Percentiles rank a stretch among this genome's conserved stretches.
Evolutionary conservation across 2,113 vertebrate species (phyloP).

Genomic region (Sphyrna mokarran): DNA sequence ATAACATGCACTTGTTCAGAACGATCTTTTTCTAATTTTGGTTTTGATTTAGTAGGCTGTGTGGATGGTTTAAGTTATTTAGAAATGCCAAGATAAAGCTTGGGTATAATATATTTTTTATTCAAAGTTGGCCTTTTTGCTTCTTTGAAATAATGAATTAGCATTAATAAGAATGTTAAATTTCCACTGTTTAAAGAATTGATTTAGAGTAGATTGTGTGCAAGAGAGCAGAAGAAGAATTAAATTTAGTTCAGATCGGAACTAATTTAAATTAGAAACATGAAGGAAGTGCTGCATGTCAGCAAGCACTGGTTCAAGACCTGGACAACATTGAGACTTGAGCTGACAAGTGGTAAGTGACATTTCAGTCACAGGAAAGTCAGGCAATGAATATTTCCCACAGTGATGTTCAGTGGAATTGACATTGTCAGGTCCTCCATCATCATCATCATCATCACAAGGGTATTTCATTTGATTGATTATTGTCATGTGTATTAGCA

Average conservation of each 20-base stretch:
- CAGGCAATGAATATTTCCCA: neutral
- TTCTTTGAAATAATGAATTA: neutral
- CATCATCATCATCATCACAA: neutral
- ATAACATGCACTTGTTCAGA: neutral
- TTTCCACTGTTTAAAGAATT: neutral
- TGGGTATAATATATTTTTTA: neutral
- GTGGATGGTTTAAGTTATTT: neutral
- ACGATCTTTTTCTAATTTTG: neutral
- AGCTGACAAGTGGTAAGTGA: neutral
- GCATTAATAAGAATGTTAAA: neutral
- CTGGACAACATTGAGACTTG: neutral
- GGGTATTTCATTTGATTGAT: too few species aligned
- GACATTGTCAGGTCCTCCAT: neutral
- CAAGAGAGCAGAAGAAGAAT: neutral
- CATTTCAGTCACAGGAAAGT: neutral
- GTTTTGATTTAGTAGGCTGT: neutral
- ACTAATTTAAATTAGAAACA: neutral
- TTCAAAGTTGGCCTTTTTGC: neutral
- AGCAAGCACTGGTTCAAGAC: neutral
- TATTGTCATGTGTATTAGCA: too few species aligned
- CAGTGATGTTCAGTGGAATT: neutral
- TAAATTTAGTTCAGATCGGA: neutral
- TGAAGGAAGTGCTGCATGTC: neutral
- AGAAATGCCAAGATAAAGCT: neutral
- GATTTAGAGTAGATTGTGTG: neutral